Evolutionary conservation across 2,113 vertebrate genomes (phyloP).

Genomic region (Grammomys surdaster): DNA sequence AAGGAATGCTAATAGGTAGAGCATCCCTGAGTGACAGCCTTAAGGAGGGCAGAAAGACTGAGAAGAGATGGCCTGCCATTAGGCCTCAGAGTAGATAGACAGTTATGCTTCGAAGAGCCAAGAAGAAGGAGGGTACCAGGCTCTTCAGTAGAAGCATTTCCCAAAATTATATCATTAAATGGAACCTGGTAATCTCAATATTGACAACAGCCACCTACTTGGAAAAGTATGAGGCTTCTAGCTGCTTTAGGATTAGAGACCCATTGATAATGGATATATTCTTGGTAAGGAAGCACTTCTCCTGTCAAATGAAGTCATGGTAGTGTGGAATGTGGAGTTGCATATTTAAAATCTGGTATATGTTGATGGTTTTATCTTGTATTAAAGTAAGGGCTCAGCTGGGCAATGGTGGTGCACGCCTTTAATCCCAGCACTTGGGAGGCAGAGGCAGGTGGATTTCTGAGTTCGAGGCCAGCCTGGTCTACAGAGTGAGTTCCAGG

Average conservation of each 20-base stretch:
- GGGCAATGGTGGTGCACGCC: no score
- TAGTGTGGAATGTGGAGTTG: not conserved
- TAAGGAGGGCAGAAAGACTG: not conserved
- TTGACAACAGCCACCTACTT: not conserved
- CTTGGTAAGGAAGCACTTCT: not conserved
- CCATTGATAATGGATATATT: not conserved
- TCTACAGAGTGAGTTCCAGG: no score
- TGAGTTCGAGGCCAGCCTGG: no score
- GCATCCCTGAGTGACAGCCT: not conserved
- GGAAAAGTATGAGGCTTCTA: not conserved
- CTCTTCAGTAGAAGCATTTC: not conserved
- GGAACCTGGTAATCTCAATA: not conserved
- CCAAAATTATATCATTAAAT: not conserved
- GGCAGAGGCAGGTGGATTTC: no score
- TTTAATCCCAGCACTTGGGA: no score
- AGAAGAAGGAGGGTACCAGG: not conserved
- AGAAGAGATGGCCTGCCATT: not conserved
- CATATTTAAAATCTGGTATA: not conserved
- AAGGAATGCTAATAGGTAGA: not conserved
- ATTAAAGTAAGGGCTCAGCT: not conserved
- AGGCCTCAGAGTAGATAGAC: not conserved
- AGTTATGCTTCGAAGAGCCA: not conserved
- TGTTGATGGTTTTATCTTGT: not conserved
- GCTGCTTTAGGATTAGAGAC: not conserved
- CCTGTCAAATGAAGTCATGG: not conserved